Base-by-base conservation (phyloP, 1,140 invertebrate species). In the Phocides pigmalion region DNA sequence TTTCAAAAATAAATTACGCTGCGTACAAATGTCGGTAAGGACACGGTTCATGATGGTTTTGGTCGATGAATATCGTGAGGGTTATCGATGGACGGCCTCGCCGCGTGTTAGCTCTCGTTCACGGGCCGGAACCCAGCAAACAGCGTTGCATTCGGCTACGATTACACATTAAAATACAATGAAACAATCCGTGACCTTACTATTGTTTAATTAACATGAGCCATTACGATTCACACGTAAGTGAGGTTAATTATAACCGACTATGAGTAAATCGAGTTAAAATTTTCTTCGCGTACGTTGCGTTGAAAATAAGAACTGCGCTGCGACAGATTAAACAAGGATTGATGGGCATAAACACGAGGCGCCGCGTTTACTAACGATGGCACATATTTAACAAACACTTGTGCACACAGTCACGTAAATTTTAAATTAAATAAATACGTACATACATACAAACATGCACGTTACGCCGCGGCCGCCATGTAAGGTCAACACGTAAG, bases 101-200 rank as follows among this genome's bases (percentile, higher is more conserved):
- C n/a, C 15, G 37, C 41, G 35, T 62, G 41, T 53, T 62, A 53
- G 49, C 58, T 62, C 47, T 59, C 54, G 54, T 42, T 58, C 63
- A 56, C 53, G 41, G 22, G 62, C 50, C 62, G 62, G 51, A 58
- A 47, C 58, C 62, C 59, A 41, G 51, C 53, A 50, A 66, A 58
- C 56, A 64, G 37, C 54, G 47, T 68, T 70, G 39, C 56, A 39
- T 68, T 70, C 58, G 59, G 47, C 54, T 63, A 51, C 64, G 41
- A 68, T 65, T 44, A 72, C 63, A 68, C 68, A 64, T 69, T 66
- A 72, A 73, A 71, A 80, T 79, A 87, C 84, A 87, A 87, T 87
- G 76, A 72, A 87, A 74, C 73, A 72, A 77, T 77, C 77, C 74
- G 61, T 73, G 79, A 78, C 82, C 82, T 85, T 77, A 77, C 78